Percentiles rank a stretch among this genome's conserved stretches.
phyloP scores from a whole-genome alignment of 2,113 vertebrate genomes.

The Uria lomvia region DNA sequence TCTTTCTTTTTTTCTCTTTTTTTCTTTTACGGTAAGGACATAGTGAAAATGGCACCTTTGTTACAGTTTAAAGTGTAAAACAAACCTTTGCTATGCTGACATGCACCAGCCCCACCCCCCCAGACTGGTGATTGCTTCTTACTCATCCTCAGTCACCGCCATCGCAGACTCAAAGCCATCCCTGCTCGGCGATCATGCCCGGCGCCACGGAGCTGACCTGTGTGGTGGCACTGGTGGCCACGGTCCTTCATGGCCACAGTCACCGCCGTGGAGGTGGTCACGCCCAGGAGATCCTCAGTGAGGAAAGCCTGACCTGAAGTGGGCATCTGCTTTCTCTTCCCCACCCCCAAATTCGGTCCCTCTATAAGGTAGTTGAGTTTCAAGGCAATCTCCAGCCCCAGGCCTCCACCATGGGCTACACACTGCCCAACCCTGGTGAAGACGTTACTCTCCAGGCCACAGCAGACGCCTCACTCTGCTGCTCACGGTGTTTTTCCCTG shows the following conservation, averaged over 20 bases:
- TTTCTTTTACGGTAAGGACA: not conserved
- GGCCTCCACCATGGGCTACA: rapidly evolving
- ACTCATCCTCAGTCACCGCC: not conserved
- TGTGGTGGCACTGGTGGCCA: not conserved
- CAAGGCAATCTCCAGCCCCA: not conserved
- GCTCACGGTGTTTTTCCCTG: not conserved
- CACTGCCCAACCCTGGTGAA: not conserved
- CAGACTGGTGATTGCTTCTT: not conserved
- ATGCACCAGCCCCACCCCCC: rapidly evolving
- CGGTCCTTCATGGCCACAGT: not conserved
- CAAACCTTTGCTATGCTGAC: not conserved
- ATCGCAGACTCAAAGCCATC: rapidly evolving
- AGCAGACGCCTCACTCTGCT: not conserved
- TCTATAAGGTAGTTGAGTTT: not conserved
- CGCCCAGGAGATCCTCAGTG: rapidly evolving
- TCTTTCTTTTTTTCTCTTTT: not conserved
- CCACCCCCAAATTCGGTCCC: not conserved
- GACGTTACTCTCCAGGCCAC: not conserved
- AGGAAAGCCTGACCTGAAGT: not conserved
- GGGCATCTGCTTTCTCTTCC: not conserved
- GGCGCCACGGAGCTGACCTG: not conserved
- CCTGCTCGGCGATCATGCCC: rapidly evolving
- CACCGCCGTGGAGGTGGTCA: not conserved
- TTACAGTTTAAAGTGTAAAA: not conserved
- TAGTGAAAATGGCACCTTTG: not conserved